Conservation (phyloP, 1,140 invertebrate species). For the Colletes latitarsis region DNA sequence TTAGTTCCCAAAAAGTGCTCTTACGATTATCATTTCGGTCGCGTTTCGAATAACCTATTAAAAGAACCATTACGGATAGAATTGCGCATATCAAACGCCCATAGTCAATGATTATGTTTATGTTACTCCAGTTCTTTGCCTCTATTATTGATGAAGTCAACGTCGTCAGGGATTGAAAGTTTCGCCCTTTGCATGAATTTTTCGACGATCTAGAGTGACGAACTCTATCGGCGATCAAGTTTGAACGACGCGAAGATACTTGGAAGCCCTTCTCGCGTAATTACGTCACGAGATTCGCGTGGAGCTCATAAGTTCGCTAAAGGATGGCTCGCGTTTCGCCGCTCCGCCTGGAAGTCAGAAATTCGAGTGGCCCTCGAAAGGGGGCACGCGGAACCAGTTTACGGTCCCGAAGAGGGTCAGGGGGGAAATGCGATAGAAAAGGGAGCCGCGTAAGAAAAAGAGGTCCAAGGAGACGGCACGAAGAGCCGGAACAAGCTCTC, state of each 20-base stretch:
- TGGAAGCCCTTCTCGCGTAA: not conserved
- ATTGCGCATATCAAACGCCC: too few species aligned
- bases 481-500: conserved; percentile 37
- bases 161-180: not conserved
- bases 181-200: not conserved
- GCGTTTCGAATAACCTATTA: too few species aligned
- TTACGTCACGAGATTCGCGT: not conserved
- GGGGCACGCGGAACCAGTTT: not conserved
- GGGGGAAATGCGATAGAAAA: not conserved
- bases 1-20: too few species aligned
- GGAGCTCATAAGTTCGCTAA: not conserved
- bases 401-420: not conserved
- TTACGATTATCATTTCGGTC: too few species aligned
- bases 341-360: not conserved
- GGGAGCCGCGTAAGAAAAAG: conserved; percentile 1
- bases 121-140: too few species aligned
- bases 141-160: too few species aligned
- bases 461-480: not conserved
- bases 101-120: too few species aligned
- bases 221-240: not conserved
- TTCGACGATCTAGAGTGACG: not conserved
- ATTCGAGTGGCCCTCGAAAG: not conserved
- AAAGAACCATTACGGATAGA: too few species aligned
- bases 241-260: not conserved
- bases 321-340: not conserved